Evolutionary conservation across 2,797 vertebrate genomes (phyloP).

Genomic region (Enteromius paludinosus): DNA sequence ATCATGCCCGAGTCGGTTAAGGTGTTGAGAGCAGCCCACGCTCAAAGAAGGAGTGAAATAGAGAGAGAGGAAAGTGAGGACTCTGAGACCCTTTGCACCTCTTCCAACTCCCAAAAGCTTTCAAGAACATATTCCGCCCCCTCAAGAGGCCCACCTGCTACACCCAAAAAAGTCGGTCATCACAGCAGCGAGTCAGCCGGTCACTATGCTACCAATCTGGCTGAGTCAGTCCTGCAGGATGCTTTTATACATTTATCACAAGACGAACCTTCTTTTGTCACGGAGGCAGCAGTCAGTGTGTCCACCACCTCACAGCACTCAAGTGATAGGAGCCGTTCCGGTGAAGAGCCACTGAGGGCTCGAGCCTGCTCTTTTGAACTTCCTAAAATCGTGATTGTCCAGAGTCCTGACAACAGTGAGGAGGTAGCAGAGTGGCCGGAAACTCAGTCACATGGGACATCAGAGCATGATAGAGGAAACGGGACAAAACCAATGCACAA

Average conservation of each 20-base stretch:
- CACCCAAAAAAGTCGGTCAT: slow-evolving; percentile 51
- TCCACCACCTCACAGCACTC: slow-evolving; percentile 69
- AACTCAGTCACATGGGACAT: slow-evolving; percentile 66
- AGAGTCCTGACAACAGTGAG: slow-evolving; percentile 90
- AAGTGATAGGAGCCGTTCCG: slow-evolving; percentile 63
- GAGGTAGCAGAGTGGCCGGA: slow-evolving; percentile 82
- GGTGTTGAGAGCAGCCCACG: slow-evolving; percentile 70
- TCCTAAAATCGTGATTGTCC: slow-evolving; percentile 96
- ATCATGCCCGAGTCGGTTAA: slow-evolving; percentile 71
- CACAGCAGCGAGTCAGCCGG: slow-evolving; percentile 82
- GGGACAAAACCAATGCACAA: slow-evolving; percentile 64
- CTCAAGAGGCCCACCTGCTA: slow-evolving; percentile 24
- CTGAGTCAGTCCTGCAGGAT: slow-evolving; percentile 95
- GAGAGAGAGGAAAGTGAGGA: slow-evolving; percentile 69
- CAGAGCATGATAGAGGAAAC: slow-evolving; percentile 58
- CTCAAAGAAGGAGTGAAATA: slow-evolving; percentile 71
- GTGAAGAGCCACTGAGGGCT: slow-evolving; percentile 70
- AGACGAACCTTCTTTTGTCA: slow-evolving; percentile 81
- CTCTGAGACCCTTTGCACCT: slow-evolving; percentile 63
- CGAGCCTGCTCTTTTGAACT: slow-evolving; percentile 88
- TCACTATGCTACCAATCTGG: slow-evolving; percentile 92
- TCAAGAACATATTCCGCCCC: slow-evolving; percentile 19
- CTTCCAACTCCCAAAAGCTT: slow-evolving; percentile 62
- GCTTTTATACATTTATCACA: slow-evolving; percentile 94
- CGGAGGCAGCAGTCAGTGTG: slow-evolving; percentile 82